Conservation (phyloP, 2,797 vertebrate genomes). For the Lates japonicus region DNA sequence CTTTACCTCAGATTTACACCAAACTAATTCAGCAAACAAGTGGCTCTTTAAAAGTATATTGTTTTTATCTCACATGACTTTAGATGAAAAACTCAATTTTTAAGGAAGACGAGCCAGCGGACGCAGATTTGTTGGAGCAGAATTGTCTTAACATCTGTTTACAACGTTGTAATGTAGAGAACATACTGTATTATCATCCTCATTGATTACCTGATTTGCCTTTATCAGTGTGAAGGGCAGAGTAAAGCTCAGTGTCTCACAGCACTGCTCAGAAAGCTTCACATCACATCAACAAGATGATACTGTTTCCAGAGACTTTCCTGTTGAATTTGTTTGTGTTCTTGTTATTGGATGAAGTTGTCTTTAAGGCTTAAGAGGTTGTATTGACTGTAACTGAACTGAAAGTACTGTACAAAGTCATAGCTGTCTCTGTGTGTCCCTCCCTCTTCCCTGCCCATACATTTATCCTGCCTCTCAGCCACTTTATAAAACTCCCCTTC, state of each 20-base stretch:
- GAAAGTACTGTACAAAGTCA: not conserved
- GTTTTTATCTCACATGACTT: too few relatives aligned
- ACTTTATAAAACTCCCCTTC: not conserved
- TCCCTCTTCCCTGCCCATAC: not conserved
- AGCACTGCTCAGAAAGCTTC: not conserved
- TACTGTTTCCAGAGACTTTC: too few relatives aligned
- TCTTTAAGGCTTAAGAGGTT: not conserved
- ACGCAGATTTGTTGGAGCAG: too few relatives aligned
- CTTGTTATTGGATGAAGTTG: too few relatives aligned
- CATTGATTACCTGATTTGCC: not conserved
- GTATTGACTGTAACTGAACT: not conserved
- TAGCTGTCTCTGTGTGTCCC: not conserved
- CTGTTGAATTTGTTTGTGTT: too few relatives aligned
- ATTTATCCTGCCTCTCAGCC: conserved; percentile 9
- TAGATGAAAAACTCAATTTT: too few relatives aligned
- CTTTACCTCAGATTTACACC: too few relatives aligned
- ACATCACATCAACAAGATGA: too few relatives aligned
- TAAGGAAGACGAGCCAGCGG: too few relatives aligned
- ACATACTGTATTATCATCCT: not conserved
- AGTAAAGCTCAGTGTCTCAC: not conserved
- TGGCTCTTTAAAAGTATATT: too few relatives aligned
- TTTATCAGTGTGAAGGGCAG: conserved; percentile 7
- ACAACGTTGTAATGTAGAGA: not conserved
- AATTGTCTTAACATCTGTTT: not conserved
- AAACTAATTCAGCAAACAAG: too few relatives aligned